phyloP scores from a whole-genome alignment of 2,797 vertebrate species.

The Vireo griseus region DNA sequence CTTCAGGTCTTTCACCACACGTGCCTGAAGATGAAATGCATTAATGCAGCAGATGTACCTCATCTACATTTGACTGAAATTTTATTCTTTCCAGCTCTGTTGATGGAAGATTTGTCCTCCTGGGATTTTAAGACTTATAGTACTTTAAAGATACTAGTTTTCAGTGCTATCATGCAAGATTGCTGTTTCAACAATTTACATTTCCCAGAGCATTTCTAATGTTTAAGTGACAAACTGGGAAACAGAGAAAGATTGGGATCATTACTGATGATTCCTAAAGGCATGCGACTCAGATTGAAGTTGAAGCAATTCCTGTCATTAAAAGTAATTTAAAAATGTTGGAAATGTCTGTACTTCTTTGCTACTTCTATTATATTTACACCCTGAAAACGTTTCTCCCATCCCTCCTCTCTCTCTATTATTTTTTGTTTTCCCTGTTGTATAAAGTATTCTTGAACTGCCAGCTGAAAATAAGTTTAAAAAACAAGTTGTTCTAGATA shows the following conservation, averaged over 20 bases:
- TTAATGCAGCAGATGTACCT: constrained; percentile 30
- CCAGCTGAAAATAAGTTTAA: not conserved
- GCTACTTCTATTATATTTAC: not conserved
- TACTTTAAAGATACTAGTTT: constrained; percentile 27
- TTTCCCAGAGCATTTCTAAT: constrained; percentile 18
- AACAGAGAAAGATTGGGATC: not conserved
- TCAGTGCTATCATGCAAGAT: not conserved
- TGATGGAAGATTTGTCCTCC: constrained; percentile 23
- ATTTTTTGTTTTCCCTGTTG: not conserved
- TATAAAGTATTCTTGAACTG: not conserved
- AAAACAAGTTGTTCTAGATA: not conserved
- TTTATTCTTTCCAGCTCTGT: constrained; percentile 15
- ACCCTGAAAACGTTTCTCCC: not conserved
- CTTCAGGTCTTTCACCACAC: constrained; percentile 28
- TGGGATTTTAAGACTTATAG: constrained; percentile 22
- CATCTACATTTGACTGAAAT: constrained; percentile 40
- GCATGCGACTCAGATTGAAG: not conserved
- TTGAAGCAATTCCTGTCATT: constrained; percentile 22
- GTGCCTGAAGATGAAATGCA: constrained; percentile 22
- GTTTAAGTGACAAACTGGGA: constrained; percentile 33
- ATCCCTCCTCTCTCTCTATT: not conserved
- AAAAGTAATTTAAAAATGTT: not conserved
- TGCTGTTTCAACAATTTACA: constrained; percentile 7
- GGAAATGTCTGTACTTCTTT: constrained; percentile 49
- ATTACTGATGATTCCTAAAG: constrained; percentile 5